Percentiles rank a stretch among this genome's conserved stretches.
Evolutionary conservation across 1,140 invertebrate species (phyloP).

Genomic region (Pseudobourletiella spinata): DNA sequence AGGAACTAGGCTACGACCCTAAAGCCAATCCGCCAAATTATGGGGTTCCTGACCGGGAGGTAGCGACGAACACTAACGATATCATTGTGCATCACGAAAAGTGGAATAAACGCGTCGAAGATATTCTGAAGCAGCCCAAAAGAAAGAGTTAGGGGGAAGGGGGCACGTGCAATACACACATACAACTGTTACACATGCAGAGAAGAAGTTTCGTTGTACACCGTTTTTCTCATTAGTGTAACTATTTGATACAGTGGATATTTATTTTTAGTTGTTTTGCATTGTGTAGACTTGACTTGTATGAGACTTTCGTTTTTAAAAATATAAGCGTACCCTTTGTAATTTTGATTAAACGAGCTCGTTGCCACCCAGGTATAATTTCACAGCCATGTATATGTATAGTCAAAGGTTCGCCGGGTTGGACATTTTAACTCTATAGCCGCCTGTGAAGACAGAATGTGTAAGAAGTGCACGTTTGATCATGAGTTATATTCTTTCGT

Average conservation of each 20-base stretch:
- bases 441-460: too few relatives aligned
- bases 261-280: neutral
- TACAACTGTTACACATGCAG: neutral
- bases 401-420: too few relatives aligned
- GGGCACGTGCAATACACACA: neutral
- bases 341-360: too few relatives aligned
- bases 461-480: too few relatives aligned
- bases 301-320: neutral
- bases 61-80: conserved; percentile 66
- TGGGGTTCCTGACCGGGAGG: conserved; percentile 71
- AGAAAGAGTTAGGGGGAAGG: neutral
- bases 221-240: neutral
- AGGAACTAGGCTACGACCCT: conserved; percentile 81
- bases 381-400: too few relatives aligned
- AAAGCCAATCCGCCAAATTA: conserved; percentile 88
- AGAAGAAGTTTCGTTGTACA: neutral
- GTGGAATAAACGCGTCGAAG: conserved; percentile 36
- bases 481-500: too few relatives aligned
- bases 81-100: conserved; percentile 34
- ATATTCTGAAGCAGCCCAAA: conserved; percentile 29
- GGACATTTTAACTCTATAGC: too few relatives aligned
- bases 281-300: neutral
- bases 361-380: too few relatives aligned
- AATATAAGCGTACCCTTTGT: neutral
- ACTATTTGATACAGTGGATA: neutral